A percentile compares a stretch with the other conserved stretches of the same genome.
Evolutionary conservation across 2,888 invertebrate genomes (phyloP).

Genomic region (Macrophya alboannulata): DNA sequence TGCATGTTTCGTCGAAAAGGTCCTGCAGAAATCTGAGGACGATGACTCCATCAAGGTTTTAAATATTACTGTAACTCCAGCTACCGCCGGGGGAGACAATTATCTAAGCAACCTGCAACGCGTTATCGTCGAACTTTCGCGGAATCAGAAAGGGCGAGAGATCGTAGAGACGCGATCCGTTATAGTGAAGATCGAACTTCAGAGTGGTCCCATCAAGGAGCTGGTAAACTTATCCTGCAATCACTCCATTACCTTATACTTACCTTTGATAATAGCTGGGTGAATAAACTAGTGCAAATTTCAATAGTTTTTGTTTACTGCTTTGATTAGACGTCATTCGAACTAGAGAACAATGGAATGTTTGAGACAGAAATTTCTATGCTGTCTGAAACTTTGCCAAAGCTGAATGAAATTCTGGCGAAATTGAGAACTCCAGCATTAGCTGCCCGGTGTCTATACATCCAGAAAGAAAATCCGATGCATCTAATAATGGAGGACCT

Average conservation of each 20-base stretch:
- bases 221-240: background rate
- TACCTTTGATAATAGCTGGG: background rate
- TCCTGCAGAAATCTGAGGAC: constrained; percentile 68
- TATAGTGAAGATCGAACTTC: constrained; percentile 76
- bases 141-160: constrained; percentile 59
- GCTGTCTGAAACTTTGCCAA: constrained; percentile 71
- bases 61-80: constrained; percentile 70
- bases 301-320: background rate
- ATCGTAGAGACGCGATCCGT: constrained; percentile 66
- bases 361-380: constrained; percentile 74
- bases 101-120: constrained; percentile 77
- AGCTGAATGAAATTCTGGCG: constrained; percentile 72
- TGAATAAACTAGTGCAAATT: background rate
- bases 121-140: constrained; percentile 65
- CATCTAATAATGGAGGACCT: background rate
- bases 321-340: constrained; percentile 64
- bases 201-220: background rate
- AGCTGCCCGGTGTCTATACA: background rate
- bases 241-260: background rate
- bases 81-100: constrained; percentile 76
- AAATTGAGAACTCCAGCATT: background rate
- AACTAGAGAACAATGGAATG: constrained; percentile 59
- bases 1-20: constrained; percentile 68
- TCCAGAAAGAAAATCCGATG: background rate
- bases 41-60: constrained; percentile 70